These are phyloP conservation scores for Buteo buteo DNA, from an alignment of 2,113 vertebrate species.

Conservation along the genomic window DNA sequence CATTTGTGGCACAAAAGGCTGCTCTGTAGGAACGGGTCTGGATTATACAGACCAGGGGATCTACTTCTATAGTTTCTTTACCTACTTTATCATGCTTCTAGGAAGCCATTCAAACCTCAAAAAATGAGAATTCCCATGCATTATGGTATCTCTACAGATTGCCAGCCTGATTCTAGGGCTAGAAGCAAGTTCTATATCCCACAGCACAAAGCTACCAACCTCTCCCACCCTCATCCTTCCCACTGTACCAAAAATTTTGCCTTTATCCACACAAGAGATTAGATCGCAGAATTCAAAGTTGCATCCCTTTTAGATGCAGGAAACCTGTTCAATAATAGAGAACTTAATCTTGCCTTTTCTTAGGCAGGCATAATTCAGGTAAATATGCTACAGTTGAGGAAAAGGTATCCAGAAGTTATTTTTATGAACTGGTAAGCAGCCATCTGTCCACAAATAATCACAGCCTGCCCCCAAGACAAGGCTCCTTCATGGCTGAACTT, in stretches of 20 bases:
- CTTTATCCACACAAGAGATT: not conserved
- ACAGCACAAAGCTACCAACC: not conserved
- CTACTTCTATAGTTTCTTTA: not conserved
- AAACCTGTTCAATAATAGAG: not conserved
- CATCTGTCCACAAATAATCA: constrained; percentile 43
- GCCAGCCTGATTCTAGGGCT: not conserved
- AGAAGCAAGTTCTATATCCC: not conserved
- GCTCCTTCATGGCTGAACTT: constrained; percentile 11
- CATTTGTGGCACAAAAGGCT: not conserved
- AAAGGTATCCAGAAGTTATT: constrained; percentile 17
- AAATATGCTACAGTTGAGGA: not conserved
- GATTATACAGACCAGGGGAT: not conserved
- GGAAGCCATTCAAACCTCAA: not conserved
- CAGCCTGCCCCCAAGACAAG: constrained; percentile 8
- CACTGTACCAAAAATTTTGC: not conserved
- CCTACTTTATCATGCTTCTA: not conserved
- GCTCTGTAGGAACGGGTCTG: not conserved
- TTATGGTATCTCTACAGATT: not conserved
- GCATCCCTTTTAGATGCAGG: not conserved
- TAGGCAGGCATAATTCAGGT: not conserved
- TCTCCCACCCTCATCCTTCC: not conserved
- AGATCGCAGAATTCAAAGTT: not conserved
- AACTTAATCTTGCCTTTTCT: not conserved
- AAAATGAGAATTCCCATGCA: accelerated
- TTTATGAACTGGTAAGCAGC: constrained; percentile 36